Evolutionary conservation across 2,888 invertebrate genomes (phyloP), one percentile per base, ranked within the genome.

Genomic region (Junonia oenone): DNA sequence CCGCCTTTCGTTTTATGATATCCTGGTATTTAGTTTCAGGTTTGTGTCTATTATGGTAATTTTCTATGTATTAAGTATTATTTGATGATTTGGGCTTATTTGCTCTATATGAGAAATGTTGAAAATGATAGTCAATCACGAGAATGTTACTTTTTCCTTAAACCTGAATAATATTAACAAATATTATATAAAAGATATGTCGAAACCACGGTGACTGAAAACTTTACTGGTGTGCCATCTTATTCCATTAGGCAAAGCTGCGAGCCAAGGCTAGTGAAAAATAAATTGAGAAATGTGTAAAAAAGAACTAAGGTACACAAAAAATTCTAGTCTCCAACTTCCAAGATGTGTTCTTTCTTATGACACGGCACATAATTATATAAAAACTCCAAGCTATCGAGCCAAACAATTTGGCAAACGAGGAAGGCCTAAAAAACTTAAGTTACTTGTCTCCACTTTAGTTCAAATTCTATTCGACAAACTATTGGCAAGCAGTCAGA

Each of bases 401-500:
- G 40, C 49, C 33, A 50, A 58, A 58, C 50, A 54, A 58, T 54
- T 58, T 58, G 54, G 57, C 57, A 50, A 40, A 33, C 2, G 13
- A 9, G 19, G 27, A 54, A 17, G 26, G 46, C 37, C 57, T 40
- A 53, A 50, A 56, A 54, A 46, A 53, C 45, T 59, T 35, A 49
- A 56, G 27, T 51, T 53, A 43, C 29, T 47, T 56, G 46, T 53
- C 52, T 56, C 38, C 38, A 38, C 38, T 38, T 40, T 19, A 40
- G 19, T 40, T 40, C 51, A 29, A 56, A 49, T 59, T 29, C 48
- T 17, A 38, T 55, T 58, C 48, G 55, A 58, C 31, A 38, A 51
- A 45, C 55, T 45, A 55, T 58, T 58, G 58, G 58, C 51, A 58
- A 58, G 49, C 43, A 55, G 55, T 55, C 55, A 55, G 51, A 48